A percentile compares a stretch with the other conserved stretches of the same genome.
phyloP scores from a whole-genome alignment of 2,888 invertebrate species.

The Schizotus pectinicornis region DNA sequence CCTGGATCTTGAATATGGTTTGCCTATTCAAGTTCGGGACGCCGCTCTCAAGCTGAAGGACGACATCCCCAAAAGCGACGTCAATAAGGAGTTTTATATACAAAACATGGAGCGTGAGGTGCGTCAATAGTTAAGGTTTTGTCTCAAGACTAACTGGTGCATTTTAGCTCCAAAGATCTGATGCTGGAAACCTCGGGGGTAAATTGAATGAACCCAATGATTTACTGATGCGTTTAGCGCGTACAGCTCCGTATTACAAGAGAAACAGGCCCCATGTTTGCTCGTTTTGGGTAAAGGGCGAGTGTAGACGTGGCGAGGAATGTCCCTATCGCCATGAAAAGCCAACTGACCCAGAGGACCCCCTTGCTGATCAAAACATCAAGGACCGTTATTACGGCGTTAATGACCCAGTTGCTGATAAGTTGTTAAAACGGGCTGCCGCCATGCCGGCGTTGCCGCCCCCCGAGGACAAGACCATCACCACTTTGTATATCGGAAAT shows the following conservation, averaged over 20 bases:
- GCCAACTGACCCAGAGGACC: conserved; percentile 97
- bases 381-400: conserved; percentile 93
- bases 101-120: conserved; percentile 89
- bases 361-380: conserved; percentile 94
- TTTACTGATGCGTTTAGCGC: conserved; percentile 83
- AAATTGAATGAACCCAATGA: conserved; percentile 82
- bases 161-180: conserved; percentile 51
- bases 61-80: conserved; percentile 90
- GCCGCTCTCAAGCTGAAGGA: conserved; percentile 89
- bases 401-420: conserved; percentile 96
- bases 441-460: conserved; percentile 94
- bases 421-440: conserved; percentile 85
- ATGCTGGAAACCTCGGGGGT: conserved; percentile 65
- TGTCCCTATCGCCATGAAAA: conserved; percentile 96
- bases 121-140: conserved; percentile 32
- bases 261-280: conserved; percentile 94
- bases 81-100: conserved; percentile 93
- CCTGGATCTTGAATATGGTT: conserved; percentile 89
- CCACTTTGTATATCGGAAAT: conserved; percentile 97
- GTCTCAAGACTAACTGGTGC: not conserved
- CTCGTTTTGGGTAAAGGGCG: conserved; percentile 98
- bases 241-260: conserved; percentile 95
- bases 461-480: conserved; percentile 95
- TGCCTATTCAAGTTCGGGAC: conserved; percentile 83
- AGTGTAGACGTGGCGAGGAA: conserved; percentile 94